Evolutionary conservation across 2,113 vertebrate genomes (phyloP).

Genomic region (Redunca redunca): DNA sequence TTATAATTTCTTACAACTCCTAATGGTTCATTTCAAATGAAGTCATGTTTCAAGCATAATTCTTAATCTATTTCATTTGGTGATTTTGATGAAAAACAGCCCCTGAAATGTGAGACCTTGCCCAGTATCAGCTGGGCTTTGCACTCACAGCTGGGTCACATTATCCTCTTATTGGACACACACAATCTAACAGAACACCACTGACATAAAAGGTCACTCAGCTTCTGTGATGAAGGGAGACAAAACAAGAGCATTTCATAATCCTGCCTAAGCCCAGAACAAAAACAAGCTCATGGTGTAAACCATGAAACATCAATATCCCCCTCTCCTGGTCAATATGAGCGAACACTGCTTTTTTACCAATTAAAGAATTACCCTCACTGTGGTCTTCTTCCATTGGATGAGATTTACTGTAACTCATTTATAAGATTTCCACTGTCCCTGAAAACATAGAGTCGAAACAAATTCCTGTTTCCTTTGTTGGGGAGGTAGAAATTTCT

Average conservation of each 20-base stretch:
- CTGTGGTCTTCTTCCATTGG: not conserved
- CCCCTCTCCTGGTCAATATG: not conserved
- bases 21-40: not conserved
- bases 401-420: not conserved
- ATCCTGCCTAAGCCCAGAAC: not conserved
- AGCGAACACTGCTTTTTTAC: not conserved
- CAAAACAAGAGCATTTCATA: not conserved
- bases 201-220: not conserved
- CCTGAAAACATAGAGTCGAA: not conserved
- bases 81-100: not conserved
- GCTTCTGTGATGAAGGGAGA: not conserved
- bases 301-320: not conserved
- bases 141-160: not conserved
- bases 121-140: not conserved
- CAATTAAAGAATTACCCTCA: not conserved
- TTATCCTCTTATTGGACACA: not conserved
- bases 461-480: not conserved
- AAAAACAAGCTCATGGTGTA: not conserved
- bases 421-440: not conserved
- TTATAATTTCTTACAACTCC: not conserved
- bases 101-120: not conserved
- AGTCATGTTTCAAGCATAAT: not conserved
- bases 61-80: not conserved
- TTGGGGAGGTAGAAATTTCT: not conserved
- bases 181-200: not conserved